These are phyloP conservation scores for Chrysomela aeneicollis DNA, from an alignment of 2,888 invertebrate species.

Conservation along the genomic window DNA sequence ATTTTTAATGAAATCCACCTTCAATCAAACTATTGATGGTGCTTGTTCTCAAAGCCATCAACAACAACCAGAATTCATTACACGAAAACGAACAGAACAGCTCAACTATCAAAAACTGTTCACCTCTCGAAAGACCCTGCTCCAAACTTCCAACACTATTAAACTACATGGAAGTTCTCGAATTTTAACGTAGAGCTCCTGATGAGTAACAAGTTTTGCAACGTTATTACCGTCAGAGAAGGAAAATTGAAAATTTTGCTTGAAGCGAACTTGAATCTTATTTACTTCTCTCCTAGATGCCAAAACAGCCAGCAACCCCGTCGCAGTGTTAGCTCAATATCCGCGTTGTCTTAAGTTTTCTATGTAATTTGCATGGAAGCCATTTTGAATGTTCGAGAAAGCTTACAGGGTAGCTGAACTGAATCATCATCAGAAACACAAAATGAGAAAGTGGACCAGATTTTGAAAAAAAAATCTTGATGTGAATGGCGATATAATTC, in stretches of 20 bases:
- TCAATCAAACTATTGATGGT: too few species aligned
- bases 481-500: too few species aligned
- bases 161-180: slow-evolving; percentile 33
- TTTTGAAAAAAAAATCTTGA: too few species aligned
- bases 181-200: slow-evolving; percentile 37
- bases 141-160: slow-evolving; percentile 25
- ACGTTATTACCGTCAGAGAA: slow-evolving; percentile 43
- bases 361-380: slow-evolving; percentile 62
- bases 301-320: slow-evolving; percentile 36
- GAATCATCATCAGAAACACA: not conserved
- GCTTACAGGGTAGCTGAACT: slow-evolving; percentile 30
- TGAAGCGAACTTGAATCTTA: slow-evolving; percentile 41
- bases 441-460: too few species aligned
- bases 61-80: not conserved
- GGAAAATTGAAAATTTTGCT: slow-evolving; percentile 47
- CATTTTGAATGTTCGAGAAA: slow-evolving; percentile 60
- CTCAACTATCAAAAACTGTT: not conserved
- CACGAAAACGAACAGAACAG: not conserved
- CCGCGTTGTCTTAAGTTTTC: slow-evolving; percentile 62
- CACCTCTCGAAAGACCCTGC: slow-evolving; percentile 1
- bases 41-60: too few species aligned
- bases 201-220: slow-evolving; percentile 42
- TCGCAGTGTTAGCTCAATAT: slow-evolving; percentile 60
- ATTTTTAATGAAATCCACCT: too few species aligned
- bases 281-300: slow-evolving; percentile 30